Percentiles rank a stretch among this genome's conserved stretches.
Conservation (phyloP, 2,888 invertebrate species). For the Aleiodes testaceus region DNA sequence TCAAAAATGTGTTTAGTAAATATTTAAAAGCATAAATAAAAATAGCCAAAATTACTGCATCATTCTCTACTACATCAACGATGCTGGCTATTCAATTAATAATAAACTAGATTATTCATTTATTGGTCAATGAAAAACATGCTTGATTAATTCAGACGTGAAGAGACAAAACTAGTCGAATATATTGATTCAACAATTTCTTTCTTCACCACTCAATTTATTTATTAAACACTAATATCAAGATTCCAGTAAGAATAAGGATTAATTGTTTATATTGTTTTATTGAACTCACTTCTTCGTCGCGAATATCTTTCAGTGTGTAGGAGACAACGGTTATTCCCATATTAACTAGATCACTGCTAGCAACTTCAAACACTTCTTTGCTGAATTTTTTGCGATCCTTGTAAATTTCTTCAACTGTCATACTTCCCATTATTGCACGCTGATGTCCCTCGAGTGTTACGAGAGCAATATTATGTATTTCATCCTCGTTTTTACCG, state of each 20-base stretch:
- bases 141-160: background rate
- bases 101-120: conserved; percentile 5
- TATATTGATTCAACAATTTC: too few species aligned
- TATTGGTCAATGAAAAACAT: background rate
- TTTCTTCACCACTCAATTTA: too few species aligned
- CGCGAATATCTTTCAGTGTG: conserved; percentile 93
- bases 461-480: conserved; percentile 92
- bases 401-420: conserved; percentile 96
- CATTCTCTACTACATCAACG: conserved; percentile 27
- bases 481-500: conserved; percentile 90
- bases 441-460: conserved; percentile 95
- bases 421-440: conserved; percentile 98
- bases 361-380: conserved; percentile 95
- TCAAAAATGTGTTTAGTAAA: conserved; percentile 37
- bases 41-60: conserved; percentile 9
- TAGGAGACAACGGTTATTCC: conserved; percentile 97
- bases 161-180: too few species aligned
- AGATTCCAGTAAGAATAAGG: conserved; percentile 6
- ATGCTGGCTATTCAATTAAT: background rate
- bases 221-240: conserved; percentile 18
- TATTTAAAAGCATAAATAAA: conserved; percentile 19
- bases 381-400: conserved; percentile 97
- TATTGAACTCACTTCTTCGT: conserved; percentile 86
- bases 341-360: conserved; percentile 96
- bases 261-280: too few species aligned